Evolutionary conservation across 2,113 vertebrate genomes (phyloP), one percentile per base, ranked within the genome.

Genomic region (Catagonus wagneri): DNA sequence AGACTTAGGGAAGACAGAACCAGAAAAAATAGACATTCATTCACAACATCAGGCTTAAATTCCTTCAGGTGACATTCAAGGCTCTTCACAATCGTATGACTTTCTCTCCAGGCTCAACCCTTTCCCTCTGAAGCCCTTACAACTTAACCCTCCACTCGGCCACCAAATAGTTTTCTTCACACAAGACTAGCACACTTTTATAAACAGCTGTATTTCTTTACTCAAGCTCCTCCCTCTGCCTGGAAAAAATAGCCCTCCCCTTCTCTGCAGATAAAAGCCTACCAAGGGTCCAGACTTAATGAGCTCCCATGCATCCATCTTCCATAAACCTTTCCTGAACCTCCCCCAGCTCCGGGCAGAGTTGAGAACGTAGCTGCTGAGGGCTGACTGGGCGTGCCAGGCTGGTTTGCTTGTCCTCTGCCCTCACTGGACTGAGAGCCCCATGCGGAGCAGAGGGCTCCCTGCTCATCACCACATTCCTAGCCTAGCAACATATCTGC

Each of bases 201-300:
- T 27, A 94, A 93, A 27, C 1, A 14, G 23, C 39, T 34, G 1
- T 14, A 39, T 66, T 66, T 84, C 44, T 92, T 71, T 36, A 36
- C 50, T 36, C 19, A 15, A 0, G 19, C 6, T 84, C 56, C 89
- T 61, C 39, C 29, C 52, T 93, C 50, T 34, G 56, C 54, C 79
- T 52, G 39, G 72, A 96, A 88, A 44, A 81, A 85, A 72, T 17
- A 65, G 27, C 58, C 68, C 2, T 6, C 19, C 3, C 66, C 11
- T 61, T 65, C 63, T 92, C 52, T 44, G 69, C 52, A 83, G n/a
- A 83, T 29, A 90, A 92, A 96, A 87, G 54, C 56, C 78, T 65
- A 36, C 29, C 13, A n/a, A 61, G 15, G 1, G 3, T 44, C 69
- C 58, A 29, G 69, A 89, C 32, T 27, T 27, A 29, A 66, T 16